phyloP scores from a whole-genome alignment of 2,888 invertebrate species.

The Cephus sareptanus region DNA sequence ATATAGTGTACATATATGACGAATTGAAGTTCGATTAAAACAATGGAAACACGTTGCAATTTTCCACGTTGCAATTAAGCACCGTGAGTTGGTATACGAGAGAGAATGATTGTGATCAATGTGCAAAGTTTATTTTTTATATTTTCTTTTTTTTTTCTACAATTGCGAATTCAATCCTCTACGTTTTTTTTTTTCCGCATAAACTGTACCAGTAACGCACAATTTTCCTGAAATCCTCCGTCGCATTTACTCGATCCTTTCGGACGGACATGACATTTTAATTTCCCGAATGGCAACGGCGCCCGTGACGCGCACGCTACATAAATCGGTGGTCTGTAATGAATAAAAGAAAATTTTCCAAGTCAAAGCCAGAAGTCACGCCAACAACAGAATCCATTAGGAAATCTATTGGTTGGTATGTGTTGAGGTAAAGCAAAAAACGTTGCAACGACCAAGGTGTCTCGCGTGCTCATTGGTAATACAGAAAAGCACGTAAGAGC shows the following conservation, averaged over 20 bases:
- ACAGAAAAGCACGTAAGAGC: constrained; percentile 25
- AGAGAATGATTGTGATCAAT: constrained; percentile 39
- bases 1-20: not conserved
- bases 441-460: not conserved
- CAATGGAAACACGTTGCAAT: constrained; percentile 37
- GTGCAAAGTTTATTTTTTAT: constrained; percentile 28
- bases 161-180: not conserved
- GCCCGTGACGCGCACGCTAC: not conserved
- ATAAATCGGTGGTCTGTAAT: not conserved
- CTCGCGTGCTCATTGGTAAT: constrained; percentile 11
- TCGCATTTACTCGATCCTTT: not conserved
- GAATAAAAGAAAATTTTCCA: not conserved
- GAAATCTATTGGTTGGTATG: not conserved
- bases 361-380: not conserved
- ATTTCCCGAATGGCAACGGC: not conserved
- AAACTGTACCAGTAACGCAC: not conserved
- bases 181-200: not conserved
- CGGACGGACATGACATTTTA: not conserved
- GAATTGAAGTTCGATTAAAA: not conserved
- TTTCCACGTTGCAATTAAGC: constrained; percentile 54
- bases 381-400: not conserved
- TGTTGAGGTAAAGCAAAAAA: not conserved
- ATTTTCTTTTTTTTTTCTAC: not conserved
- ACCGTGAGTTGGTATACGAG: constrained; percentile 37
- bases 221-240: not conserved